These are phyloP conservation scores for Deladenus siricidicola DNA, from an alignment of 2,888 invertebrate species.

Conservation along the genomic window DNA sequence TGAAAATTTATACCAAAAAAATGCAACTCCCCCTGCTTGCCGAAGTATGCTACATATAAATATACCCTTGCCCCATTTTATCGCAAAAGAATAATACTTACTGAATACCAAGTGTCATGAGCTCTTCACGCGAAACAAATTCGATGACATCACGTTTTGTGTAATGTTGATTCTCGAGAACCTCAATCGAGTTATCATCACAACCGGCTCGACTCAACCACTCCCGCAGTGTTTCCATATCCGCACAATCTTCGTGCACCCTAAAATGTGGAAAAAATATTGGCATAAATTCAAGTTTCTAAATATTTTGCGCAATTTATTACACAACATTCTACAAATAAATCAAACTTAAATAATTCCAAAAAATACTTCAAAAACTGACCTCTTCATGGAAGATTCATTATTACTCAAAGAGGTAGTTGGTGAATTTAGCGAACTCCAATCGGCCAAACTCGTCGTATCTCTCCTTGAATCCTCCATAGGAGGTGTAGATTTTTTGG, in stretches of 20 bases:
- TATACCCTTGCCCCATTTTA: no score
- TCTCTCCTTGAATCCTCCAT: no score
- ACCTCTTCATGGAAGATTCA: background rate
- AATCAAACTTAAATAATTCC: no score
- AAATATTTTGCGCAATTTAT: no score
- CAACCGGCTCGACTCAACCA: constrained; percentile 31
- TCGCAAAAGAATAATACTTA: constrained; percentile 52
- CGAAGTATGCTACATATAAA: no score
- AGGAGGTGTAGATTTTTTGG: no score
- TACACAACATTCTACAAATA: no score
- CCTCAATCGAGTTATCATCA: constrained; percentile 23
- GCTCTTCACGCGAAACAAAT: constrained; percentile 72
- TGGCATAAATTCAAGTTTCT: no score
- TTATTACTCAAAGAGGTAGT: background rate
- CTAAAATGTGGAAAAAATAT: background rate
- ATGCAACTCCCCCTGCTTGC: no score
- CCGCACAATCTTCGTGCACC: constrained; percentile 8
- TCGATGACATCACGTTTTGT: constrained; percentile 71
- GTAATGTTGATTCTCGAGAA: constrained; percentile 64
- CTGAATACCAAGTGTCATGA: constrained; percentile 71
- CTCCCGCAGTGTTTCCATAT: constrained; percentile 23
- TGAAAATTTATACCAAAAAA: background rate
- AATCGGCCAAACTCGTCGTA: background rate
- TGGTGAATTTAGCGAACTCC: background rate
- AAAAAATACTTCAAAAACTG: no score